These are phyloP conservation scores for Drusus annulatus DNA, from an alignment of 1,140 invertebrate species.

Conservation along the genomic window DNA sequence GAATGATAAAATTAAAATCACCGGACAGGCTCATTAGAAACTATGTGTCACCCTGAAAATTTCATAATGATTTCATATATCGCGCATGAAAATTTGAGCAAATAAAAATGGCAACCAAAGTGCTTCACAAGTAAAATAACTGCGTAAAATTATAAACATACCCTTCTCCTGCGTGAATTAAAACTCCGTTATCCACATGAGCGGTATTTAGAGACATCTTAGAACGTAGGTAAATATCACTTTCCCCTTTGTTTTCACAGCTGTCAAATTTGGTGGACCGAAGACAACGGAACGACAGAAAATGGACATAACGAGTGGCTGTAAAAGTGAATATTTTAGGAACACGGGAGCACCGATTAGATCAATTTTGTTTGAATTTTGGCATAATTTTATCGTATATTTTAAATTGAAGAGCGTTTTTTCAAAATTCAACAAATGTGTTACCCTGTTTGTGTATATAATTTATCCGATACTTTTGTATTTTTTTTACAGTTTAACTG, in stretches of 20 bases:
- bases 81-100: constrained; percentile 1
- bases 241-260: background rate
- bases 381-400: no score
- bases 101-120: background rate
- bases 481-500: no score
- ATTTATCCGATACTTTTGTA: no score
- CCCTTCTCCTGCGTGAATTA: constrained; percentile 94
- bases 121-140: constrained; percentile 43
- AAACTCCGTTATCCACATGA: constrained; percentile 90
- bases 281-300: no score
- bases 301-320: no score
- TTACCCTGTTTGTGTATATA: no score
- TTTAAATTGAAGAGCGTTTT: no score
- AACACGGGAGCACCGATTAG: no score
- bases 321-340: no score
- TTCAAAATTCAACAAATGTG: no score
- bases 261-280: constrained; percentile 14
- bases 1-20: constrained; percentile 49
- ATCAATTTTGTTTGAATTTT: no score
- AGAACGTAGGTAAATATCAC: background rate
- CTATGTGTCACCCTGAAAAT: constrained; percentile 38
- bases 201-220: constrained; percentile 93
- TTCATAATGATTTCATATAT: constrained; percentile 33
- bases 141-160: constrained; percentile 71
- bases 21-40: constrained; percentile 4